Base-by-base conservation (phyloP, 2,797 vertebrate species). In the Numenius phaeopus region DNA sequence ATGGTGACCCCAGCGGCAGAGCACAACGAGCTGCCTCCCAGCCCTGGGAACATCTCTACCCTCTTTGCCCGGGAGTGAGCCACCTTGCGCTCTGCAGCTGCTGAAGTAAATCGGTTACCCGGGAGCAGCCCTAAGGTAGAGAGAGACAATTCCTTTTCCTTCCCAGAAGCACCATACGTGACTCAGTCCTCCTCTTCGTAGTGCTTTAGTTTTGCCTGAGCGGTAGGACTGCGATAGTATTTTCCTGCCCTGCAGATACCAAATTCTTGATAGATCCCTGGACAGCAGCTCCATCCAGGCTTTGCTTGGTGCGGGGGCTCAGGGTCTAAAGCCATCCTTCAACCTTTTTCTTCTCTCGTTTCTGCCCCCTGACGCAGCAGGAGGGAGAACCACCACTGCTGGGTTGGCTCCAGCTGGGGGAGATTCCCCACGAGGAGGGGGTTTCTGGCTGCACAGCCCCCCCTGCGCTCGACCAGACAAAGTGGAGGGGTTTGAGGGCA, bases 281-380 rank as follows among this genome's bases (percentile, higher is more conserved):
- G 52, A 49, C 3, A 8, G 78, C 70, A 71, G 57, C 37, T 77
- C 44, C 1, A 0, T n/a, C 39, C 39, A 13, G 15, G 27, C 34
- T 87, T 44, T 79, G 47, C 54, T 40, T 37, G 39, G 50, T 66
- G 73, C 39, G 21, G 62, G 22, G 59, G 30, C 87, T 39, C 42
- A 65, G 58, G 21, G 14, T 61, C 27, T 37, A 23, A 80, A 83
- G 65, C 54, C 19, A 4, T 77, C 57, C 69, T 93, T 42, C 29
- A 17, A 0, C 24, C 62, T 8, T 62, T 30, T 61, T 46, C 64
- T 83, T 47, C n/a, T 55, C 44, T 72, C 1, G 0, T 52, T n/a
- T 13, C 22, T 47, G 27, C 54, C 61, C 29, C 9, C 0, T 8
- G 10, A 1, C 0, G 2, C 8, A 12, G 49, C 8, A 1, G 0